Evolutionary conservation across 1,140 invertebrate species (phyloP).

Genomic region (Planococcus citri): DNA sequence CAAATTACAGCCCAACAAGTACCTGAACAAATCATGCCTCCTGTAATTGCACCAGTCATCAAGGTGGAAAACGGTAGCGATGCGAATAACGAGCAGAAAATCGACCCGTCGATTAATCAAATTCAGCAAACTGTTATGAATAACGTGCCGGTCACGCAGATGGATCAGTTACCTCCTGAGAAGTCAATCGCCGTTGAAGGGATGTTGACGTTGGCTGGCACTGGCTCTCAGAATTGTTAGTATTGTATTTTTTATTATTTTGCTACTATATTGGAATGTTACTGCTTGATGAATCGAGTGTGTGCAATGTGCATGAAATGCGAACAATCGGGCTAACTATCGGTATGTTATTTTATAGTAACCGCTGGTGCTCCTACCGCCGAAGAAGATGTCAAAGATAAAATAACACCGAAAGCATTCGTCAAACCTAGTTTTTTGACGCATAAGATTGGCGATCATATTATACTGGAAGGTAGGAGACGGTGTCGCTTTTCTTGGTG

Average conservation of each 20-base stretch:
- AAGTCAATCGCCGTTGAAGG: neutral
- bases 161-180: neutral
- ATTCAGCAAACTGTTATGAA: neutral
- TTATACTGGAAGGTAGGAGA: slow-evolving; percentile 76
- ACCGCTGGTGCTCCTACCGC: neutral
- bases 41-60: neutral
- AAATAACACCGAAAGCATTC: slow-evolving; percentile 65
- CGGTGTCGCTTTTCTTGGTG: neutral
- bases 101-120: neutral
- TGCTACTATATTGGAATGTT: too few relatives aligned
- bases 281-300: too few relatives aligned
- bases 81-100: neutral
- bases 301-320: too few relatives aligned
- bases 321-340: too few relatives aligned
- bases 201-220: neutral
- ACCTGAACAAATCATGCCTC: neutral
- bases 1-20: neutral
- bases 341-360: neutral
- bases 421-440: slow-evolving; percentile 92
- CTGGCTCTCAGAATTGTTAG: neutral
- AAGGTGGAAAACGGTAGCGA: neutral
- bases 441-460: slow-evolving; percentile 92
- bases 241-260: neutral
- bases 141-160: neutral
- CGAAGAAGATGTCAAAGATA: slow-evolving; percentile 23